A percentile compares a stretch with the other conserved stretches of the same genome.
phyloP scores from a whole-genome alignment of 2,797 vertebrate genomes.

The Crocidura indochinensis region DNA sequence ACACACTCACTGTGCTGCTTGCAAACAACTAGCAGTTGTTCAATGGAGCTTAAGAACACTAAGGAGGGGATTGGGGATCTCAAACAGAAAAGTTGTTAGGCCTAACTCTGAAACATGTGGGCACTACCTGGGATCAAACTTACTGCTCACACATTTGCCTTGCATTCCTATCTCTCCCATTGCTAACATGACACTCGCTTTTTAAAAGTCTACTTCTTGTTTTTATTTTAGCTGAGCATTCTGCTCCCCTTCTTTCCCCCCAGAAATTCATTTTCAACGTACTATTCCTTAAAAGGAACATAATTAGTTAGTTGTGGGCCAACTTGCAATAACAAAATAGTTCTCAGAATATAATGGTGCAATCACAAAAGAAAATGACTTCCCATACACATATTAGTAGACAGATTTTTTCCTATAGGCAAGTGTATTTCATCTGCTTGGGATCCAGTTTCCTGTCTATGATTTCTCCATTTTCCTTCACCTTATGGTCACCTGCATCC shows the following conservation, averaged over 20 bases:
- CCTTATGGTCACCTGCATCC: neutral
- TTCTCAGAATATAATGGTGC: neutral
- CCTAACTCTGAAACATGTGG: no score
- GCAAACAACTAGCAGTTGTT: no score
- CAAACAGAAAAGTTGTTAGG: no score
- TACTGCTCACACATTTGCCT: no score
- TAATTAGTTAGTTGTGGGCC: neutral
- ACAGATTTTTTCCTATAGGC: neutral
- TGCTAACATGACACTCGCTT: neutral
- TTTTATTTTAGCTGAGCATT: neutral
- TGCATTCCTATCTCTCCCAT: no score
- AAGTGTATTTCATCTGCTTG: neutral
- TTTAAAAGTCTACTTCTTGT: neutral
- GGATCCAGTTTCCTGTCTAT: neutral
- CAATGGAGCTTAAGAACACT: no score
- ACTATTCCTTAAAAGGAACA: neutral
- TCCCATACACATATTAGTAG: neutral
- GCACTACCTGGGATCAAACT: no score
- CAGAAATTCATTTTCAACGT: neutral
- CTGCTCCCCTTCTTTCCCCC: neutral
- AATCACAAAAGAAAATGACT: neutral
- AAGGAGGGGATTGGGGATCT: no score
- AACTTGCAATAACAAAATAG: constrained; percentile 12
- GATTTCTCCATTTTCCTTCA: neutral
- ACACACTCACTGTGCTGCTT: no score